Evolutionary conservation across 2,113 vertebrate genomes (phyloP), one percentile per base, ranked within the genome.

Genomic region (Saguinus midas): DNA sequence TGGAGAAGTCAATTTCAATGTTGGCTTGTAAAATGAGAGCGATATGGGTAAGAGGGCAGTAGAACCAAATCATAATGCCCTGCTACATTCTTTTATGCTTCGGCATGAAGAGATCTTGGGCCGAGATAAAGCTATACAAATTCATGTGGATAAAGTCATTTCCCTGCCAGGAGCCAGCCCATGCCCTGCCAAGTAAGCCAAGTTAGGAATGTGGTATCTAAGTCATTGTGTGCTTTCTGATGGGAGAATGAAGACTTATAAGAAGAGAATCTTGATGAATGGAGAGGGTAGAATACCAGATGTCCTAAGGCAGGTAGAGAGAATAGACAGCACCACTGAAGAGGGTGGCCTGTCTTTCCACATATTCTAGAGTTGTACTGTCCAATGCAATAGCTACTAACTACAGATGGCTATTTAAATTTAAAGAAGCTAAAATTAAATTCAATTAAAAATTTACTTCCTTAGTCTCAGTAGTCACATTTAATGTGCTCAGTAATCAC

Each of bases 381-480:
- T 70, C 35, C 6, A 64, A 32, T 27, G 29, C 20, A 70, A 35
- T 68, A 84, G 21, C 61, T 40, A 93, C 25, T 96, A 90, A 45
- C 37, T 37, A 76, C 48, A 70, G 61, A 52, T 78, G 32, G 45
- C 27, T 80, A 93, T 88, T 94, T 92, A 78, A 90, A n/a, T 43
- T 64, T 93, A 70, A 93, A 57, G 85, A 4, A 93, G 87, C 48
- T 91, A 55, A 95, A 66, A 89, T 58, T 90, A 29, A 96, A 58
- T 83, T 87, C 40, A 88, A 37, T 94, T 88, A 48, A 64, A 90
- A 84, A 57, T 75, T 61, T 3, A 40, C 9, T 89, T 95, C 52
- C 18, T 95, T 89, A 43, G 48, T 75, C 23, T 83, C 17, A 76
- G 8, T 78, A 79, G 14, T 17, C 45, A 61, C 20, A 73, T 81